phyloP scores from a whole-genome alignment of 2,888 invertebrate genomes.

The Drosophila trichaetosa region DNA sequence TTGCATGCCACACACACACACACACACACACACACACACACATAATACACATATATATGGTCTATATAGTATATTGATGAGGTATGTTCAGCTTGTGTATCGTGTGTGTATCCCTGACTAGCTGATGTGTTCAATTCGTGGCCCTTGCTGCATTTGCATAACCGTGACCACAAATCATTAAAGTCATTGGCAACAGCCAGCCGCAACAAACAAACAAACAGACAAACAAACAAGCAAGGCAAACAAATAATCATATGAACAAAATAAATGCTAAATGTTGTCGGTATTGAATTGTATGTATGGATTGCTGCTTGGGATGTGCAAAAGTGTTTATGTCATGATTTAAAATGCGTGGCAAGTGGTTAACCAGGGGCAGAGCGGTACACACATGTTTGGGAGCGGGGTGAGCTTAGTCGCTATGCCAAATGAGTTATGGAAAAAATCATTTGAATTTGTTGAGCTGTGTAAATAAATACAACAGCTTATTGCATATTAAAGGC shows the following conservation, averaged over 20 bases:
- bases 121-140: slow-evolving; percentile 10
- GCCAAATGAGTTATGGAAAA: slow-evolving; percentile 56
- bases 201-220: slow-evolving; percentile 7
- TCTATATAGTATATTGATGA: neutral
- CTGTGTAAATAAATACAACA: slow-evolving; percentile 52
- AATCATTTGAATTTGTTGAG: slow-evolving; percentile 55
- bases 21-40: slow-evolving; percentile 3
- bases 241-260: slow-evolving; percentile 15
- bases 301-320: slow-evolving; percentile 32
- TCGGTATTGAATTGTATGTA: neutral
- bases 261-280: slow-evolving; percentile 24
- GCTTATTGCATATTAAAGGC: slow-evolving; percentile 58
- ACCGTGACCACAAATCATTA: slow-evolving; percentile 48
- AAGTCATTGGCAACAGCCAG: slow-evolving; percentile 38
- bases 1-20: slow-evolving; percentile 37
- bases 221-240: slow-evolving; percentile 7
- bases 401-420: slow-evolving; percentile 12
- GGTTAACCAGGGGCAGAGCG: slow-evolving; percentile 1
- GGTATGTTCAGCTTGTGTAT: neutral
- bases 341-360: slow-evolving; percentile 52
- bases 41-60: neutral
- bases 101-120: neutral
- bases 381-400: neutral
- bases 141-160: slow-evolving; percentile 37
- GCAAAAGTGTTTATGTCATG: slow-evolving; percentile 66